Base-by-base conservation (phyloP, 2,888 invertebrate species). In the Meteorus colon region DNA sequence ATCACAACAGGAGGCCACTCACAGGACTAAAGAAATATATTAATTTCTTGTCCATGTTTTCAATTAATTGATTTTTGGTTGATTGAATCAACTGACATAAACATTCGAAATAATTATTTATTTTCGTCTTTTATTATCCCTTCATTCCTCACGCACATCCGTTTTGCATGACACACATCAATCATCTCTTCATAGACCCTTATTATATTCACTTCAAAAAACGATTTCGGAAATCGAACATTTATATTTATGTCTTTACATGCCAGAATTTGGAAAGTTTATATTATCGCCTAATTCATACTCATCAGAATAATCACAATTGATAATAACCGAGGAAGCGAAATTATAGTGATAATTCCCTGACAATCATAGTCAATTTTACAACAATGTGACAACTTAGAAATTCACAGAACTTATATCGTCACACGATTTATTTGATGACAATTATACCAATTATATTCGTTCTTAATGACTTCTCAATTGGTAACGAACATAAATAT, bases 401-500 rank as follows among this genome's bases (percentile, higher is more conserved):
- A 55, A 55, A 55, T 55, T 55, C 55, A 55, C 55, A 5, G 19
- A 19, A 55, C 16, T 63, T 12, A 63, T 31, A 29, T 29, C 16
- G 27, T 27, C 29, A 62, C 1, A 8, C 60, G 27, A 29, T 29
- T 62, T 14, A 29, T 62, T 62, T 24, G 24, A 24, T 2, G 2
- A 31, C 8, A 19, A 48, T 24, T 51, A 70, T 55, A 37, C 10
- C 16, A 70, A 70, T 70, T 55, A 59, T 60, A 31, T 51, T 70
- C 29, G 68, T 68, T 68, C 37, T 65, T n/a, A 19, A 12, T 37
- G 37, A 55, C 55, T 65, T 45, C 41, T 27, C 31, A 63, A 66
- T 63, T 60, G 65, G 24, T 51, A 71, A 24, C 37, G 29, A n/a
- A 31, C 69, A 68, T 80, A 73, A 77, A 70, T 63, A 29, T 65